Evolutionary conservation across 2,113 vertebrate species (phyloP), one percentile per base, ranked within the genome.

Genomic region (Notothenia coriiceps): DNA sequence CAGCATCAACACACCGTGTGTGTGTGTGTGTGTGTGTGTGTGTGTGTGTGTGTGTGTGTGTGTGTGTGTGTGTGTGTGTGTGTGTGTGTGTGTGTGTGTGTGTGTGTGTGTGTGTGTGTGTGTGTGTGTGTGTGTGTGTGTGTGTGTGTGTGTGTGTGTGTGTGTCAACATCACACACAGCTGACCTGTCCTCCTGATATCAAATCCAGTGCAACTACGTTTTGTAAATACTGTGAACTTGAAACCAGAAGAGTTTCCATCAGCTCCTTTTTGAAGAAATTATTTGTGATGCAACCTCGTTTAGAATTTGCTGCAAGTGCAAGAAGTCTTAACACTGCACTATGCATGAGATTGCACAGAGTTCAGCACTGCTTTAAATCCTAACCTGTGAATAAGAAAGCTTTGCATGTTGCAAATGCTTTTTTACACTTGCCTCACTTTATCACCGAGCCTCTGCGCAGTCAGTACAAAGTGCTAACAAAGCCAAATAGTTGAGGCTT

Each of bases 1-100:
- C 92, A 90, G 91, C 87, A 88, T 84, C 90, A 93, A 91, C 91
- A 88, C 92, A 91, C 88, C 87, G 91, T 77, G 78, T 85, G 90
- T 90, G 65, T 79, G 46, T 75, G 49, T 67, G 43, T 44, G 43
- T 44, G 55, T 56, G 69, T 62, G 70, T 70, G 79, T 18, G 67
- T 46, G 73, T 84, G 71, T 89, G 82, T 85, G 35, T 35, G 35
- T 35, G 35, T 35, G 35, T 35, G 35, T 35, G 35, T 35, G 35
- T 35, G 35, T 35, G 35, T 35, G 71, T 82, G 72, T 80, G 66
- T 78, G 65, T 79, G 55, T 56, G 69, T 62, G 70, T 70, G 79
- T 18, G 67, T 44, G 73, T 84, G 71, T 89, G 82, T 85, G 35
- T 35, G 35, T 35, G 35, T 35, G 35, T 35, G 35, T 35, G 35